A percentile compares a stretch with the other conserved stretches of the same genome.
Evolutionary conservation across 2,888 invertebrate genomes (phyloP).

Genomic region (Dryobota labecula): DNA sequence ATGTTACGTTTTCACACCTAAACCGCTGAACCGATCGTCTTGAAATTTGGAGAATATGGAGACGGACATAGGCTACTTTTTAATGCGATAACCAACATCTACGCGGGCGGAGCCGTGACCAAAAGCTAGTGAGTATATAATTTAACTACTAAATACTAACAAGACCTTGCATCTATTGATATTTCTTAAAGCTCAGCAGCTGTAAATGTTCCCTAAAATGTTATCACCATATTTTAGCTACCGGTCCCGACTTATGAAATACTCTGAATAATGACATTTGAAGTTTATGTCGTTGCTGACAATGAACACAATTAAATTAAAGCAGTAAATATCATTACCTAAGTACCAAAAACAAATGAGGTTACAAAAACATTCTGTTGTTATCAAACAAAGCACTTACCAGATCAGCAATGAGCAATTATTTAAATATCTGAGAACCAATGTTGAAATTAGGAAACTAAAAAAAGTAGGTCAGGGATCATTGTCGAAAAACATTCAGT

Average conservation of each 20-base stretch:
- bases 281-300: neutral
- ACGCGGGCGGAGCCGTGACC: no score
- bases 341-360: neutral
- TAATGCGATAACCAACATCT: no score
- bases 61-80: no score
- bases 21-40: no score
- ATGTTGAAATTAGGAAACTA: no score
- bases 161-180: neutral
- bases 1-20: no score
- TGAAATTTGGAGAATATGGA: no score
- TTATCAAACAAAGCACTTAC: constrained; percentile 7
- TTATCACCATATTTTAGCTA: neutral
- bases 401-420: neutral
- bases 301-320: neutral
- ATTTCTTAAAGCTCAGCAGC: neutral
- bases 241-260: neutral
- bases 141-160: neutral
- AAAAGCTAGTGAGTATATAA: no score
- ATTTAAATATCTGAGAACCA: neutral
- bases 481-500: constrained; percentile 1
- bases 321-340: neutral
- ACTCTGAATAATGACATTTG: neutral
- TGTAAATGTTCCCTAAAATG: neutral
- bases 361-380: constrained; percentile 12
- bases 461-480: neutral